Percentiles rank a stretch among this genome's conserved stretches.
Evolutionary conservation across 2,113 vertebrate species (phyloP).

Genomic region (Nicator chloris): DNA sequence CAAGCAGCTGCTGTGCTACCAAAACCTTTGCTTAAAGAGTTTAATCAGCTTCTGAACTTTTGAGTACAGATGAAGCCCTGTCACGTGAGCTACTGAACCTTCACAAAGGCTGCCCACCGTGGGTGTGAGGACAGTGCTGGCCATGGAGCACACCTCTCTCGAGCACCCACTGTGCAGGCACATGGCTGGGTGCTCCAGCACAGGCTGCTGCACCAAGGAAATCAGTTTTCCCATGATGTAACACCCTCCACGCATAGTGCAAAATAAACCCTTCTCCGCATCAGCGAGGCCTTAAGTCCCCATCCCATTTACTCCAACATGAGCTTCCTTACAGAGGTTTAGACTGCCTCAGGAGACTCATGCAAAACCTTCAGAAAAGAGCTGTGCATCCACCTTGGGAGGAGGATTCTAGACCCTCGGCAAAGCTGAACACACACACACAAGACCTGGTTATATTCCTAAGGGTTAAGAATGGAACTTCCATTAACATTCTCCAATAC

Average conservation of each 20-base stretch:
- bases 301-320: background rate
- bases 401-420: background rate
- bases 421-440: background rate
- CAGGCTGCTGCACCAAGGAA: slow-evolving; percentile 2
- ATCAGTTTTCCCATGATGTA: background rate
- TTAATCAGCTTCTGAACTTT: background rate
- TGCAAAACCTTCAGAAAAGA: slow-evolving; percentile 18
- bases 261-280: background rate
- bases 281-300: background rate
- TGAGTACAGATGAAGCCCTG: background rate
- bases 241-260: background rate
- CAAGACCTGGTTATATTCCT: background rate
- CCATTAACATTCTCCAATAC: slow-evolving; percentile 1
- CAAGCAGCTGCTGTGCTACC: slow-evolving; percentile 1
- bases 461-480: background rate
- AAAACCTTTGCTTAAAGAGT: background rate
- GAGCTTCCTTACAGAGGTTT: background rate
- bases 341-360: background rate
- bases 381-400: background rate
- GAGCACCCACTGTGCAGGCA: background rate
- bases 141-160: background rate
- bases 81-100: background rate
- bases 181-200: background rate
- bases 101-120: background rate
- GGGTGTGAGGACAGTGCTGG: background rate